Evolutionary conservation across 2,888 invertebrate genomes (phyloP).

Genomic region (Caenorhabditis sp.): DNA sequence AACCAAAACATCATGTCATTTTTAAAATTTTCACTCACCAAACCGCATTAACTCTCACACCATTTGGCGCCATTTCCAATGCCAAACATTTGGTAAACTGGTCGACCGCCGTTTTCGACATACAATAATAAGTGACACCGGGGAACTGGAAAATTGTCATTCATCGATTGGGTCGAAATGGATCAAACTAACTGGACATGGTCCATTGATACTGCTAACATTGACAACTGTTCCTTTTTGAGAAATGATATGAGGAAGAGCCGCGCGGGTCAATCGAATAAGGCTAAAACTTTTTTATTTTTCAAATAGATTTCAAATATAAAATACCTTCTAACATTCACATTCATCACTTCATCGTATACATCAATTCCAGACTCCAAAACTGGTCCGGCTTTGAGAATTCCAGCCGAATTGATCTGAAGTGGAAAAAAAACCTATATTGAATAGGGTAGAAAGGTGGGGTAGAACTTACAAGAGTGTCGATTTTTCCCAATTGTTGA

Average conservation of each 20-base stretch:
- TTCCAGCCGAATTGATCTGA: constrained; percentile 68
- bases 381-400: constrained; percentile 62
- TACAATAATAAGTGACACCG: constrained; percentile 84
- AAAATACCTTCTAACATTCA: constrained; percentile 76
- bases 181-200: constrained; percentile 77
- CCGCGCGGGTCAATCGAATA: constrained; percentile 62
- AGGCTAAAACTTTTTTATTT: constrained; percentile 52
- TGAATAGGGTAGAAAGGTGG: too few species aligned
- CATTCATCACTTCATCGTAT: constrained; percentile 87
- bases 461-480: constrained; percentile 58
- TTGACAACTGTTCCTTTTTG: constrained; percentile 85
- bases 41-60: constrained; percentile 86
- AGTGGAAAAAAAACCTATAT: constrained; percentile 6
- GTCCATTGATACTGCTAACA: constrained; percentile 88
- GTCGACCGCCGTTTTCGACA: constrained; percentile 91
- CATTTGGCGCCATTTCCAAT: constrained; percentile 76
- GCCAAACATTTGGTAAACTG: constrained; percentile 92
- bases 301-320: neutral
- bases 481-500: constrained; percentile 61
- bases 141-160: constrained; percentile 77
- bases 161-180: neutral
- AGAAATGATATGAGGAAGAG: constrained; percentile 65
- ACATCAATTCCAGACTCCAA: constrained; percentile 74
- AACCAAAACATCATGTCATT: neutral
- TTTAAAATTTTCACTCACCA: constrained; percentile 74